Base-by-base conservation (phyloP, 2,113 vertebrate genomes). In the Opisthocomus hoazin region DNA sequence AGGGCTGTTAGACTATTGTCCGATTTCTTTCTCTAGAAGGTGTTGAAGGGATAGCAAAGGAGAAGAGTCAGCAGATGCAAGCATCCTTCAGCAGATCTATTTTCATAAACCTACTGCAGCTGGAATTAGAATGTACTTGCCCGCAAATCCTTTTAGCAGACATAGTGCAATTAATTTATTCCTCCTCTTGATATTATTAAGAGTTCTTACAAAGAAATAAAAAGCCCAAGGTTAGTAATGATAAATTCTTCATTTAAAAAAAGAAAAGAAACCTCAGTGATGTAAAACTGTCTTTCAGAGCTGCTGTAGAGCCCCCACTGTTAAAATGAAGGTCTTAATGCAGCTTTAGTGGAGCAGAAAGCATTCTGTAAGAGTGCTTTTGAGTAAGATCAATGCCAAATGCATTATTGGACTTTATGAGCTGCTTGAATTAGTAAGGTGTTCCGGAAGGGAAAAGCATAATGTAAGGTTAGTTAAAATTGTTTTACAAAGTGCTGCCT, bases 361-460 rank as follows among this genome's bases (percentile, higher is more conserved):
- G 37, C 58, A 58, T 94, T 91, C 50, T 83, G 16, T 84, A 65
- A 43, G 77, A 78, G 27, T 70, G 46, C 26, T 87, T 90, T 89
- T 71, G 76, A 78, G 32, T 79, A 73, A 73, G 90, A 96, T 96
- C 92, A 82, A 93, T 96, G 89, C 81, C 70, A 79, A 84, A 87
- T 93, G 48, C 80, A 76, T 95, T 95, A 94, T 79, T 91, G 86
- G n/a, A 50, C 65, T 91, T 94, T 39, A 94, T 81, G 94, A 95
- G 45, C 84, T 90, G 43, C 69, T 87, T 93, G 83, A 92, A 91
- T 87, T 27, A 92, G 92, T 68, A 71, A 78, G 80, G 45, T 0
- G 0, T 69, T 84, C 58, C 64, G 84, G 51, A 87, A 75, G 12
- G 76, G 37, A 78, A 78, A 81, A 87, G 24, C 7, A 3, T 71